Conservation (phyloP, 1,140 invertebrate species). For the Zaprionus africanus region DNA sequence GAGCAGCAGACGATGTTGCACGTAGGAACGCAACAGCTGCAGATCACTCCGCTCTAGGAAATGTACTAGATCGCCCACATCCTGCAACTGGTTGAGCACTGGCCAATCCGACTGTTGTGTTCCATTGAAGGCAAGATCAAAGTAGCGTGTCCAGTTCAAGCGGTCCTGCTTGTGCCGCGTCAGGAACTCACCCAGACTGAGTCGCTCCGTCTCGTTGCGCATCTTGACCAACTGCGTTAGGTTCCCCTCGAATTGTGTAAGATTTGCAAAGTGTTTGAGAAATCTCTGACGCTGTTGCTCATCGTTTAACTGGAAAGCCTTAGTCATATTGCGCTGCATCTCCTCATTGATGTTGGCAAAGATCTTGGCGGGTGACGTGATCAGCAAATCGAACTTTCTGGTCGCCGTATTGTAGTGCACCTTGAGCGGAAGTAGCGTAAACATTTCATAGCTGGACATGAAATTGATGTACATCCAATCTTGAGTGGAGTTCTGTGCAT, state of each 20-base stretch:
- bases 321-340: conserved; percentile 62
- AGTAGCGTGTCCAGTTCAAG: conserved; percentile 73
- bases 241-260: conserved; percentile 63
- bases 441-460: conserved; percentile 67
- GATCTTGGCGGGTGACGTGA: conserved; percentile 37
- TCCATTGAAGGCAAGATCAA: conserved; percentile 72
- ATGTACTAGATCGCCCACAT: conserved; percentile 57
- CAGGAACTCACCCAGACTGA: conserved; percentile 57
- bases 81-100: conserved; percentile 58
- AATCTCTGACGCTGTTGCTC: conserved; percentile 28
- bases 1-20: conserved; percentile 53
- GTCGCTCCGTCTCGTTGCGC: conserved; percentile 57
- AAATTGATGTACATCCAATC: conserved; percentile 77
- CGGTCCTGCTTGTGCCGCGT: conserved; percentile 57
- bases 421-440: conserved; percentile 64
- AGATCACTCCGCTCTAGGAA: conserved; percentile 51
- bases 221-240: conserved; percentile 32
- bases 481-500: conserved; percentile 21
- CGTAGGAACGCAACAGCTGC: conserved; percentile 46
- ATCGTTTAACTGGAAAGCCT: conserved; percentile 51
- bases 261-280: conserved; percentile 45
- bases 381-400: conserved; percentile 58
- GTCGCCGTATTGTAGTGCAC: conserved; percentile 65
- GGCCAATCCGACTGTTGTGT: conserved; percentile 51
- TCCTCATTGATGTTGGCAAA: conserved; percentile 36